Evolutionary conservation across 2,113 vertebrate genomes (phyloP).

Genomic region (Geothlypis trichas): DNA sequence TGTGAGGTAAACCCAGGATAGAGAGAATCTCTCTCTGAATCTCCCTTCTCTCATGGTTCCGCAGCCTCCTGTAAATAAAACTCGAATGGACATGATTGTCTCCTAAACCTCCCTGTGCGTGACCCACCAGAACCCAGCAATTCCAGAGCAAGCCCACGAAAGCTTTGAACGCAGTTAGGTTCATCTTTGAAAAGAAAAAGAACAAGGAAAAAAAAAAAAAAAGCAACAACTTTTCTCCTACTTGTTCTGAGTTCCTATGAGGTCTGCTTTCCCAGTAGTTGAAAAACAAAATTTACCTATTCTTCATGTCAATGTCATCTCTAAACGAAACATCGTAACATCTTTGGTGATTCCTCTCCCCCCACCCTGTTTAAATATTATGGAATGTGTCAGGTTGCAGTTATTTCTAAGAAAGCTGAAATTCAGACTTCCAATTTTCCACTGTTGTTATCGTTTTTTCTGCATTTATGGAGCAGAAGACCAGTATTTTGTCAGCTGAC

Average conservation of each 20-base stretch:
- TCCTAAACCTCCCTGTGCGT: constrained; percentile 84
- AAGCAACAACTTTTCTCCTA: constrained; percentile 37
- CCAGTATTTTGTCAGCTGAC: constrained; percentile 75
- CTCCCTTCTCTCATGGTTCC: constrained; percentile 96
- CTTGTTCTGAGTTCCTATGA: constrained; percentile 67
- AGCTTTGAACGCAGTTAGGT: constrained; percentile 78
- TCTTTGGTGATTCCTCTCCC: constrained; percentile 70
- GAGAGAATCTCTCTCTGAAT: constrained; percentile 99
- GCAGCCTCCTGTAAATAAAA: constrained; percentile 97
- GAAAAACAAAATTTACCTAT: constrained; percentile 78
- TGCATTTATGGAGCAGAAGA: constrained; percentile 76
- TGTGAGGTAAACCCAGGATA: constrained; percentile 96
- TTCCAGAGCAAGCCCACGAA: constrained; percentile 88
- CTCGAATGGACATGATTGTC: constrained; percentile 99
- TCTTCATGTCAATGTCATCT: constrained; percentile 80
- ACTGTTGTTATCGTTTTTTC: constrained; percentile 76
- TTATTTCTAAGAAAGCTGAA: constrained; percentile 79
- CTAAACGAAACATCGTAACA: constrained; percentile 71
- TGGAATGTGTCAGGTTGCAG: constrained; percentile 71
- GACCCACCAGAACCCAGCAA: constrained; percentile 85
- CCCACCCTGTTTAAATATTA: constrained; percentile 74
- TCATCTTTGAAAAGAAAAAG: constrained; percentile 81
- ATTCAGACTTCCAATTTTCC: constrained; percentile 79
- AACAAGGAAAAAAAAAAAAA: constrained; percentile 42
- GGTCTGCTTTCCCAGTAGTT: constrained; percentile 65